Percentiles rank a stretch among this genome's conserved stretches.
Evolutionary conservation across 2,113 vertebrate genomes (phyloP).

Genomic region (Stomatorhinus ivindoensis): DNA sequence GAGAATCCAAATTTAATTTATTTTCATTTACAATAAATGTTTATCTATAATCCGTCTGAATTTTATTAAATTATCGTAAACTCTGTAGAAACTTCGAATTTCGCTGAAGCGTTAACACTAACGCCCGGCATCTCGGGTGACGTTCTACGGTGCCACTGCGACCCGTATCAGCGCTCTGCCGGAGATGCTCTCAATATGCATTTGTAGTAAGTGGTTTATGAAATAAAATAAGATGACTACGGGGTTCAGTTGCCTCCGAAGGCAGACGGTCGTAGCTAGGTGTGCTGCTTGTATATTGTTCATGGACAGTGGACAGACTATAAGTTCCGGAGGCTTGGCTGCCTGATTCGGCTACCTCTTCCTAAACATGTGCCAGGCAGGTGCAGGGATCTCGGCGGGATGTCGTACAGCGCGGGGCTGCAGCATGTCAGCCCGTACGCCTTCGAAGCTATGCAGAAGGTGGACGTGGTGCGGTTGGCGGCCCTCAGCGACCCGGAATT

Average conservation of each 20-base stretch:
- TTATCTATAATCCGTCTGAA: not conserved
- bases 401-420: slow-evolving; percentile 74
- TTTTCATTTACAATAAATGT: not conserved
- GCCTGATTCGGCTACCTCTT: not conserved
- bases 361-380: not conserved
- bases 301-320: not conserved
- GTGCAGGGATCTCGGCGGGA: slow-evolving; percentile 32
- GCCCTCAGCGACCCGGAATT: slow-evolving; percentile 89
- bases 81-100: not conserved
- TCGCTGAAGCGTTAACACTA: not conserved
- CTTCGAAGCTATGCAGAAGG: slow-evolving; percentile 98
- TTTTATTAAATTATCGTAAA: not conserved
- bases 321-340: not conserved
- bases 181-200: not conserved
- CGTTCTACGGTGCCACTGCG: not conserved
- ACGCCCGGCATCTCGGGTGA: not conserved
- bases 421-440: slow-evolving; percentile 90
- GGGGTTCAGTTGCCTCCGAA: not conserved
- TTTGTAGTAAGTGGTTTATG: not conserved
- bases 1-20: not conserved
- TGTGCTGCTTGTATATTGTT: not conserved
- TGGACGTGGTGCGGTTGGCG: slow-evolving; percentile 81
- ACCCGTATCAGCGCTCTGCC: not conserved
- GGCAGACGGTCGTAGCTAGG: not conserved
- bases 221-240: not conserved